phyloP scores from a whole-genome alignment of 2,113 vertebrate species.

The Engystomops pustulosus region DNA sequence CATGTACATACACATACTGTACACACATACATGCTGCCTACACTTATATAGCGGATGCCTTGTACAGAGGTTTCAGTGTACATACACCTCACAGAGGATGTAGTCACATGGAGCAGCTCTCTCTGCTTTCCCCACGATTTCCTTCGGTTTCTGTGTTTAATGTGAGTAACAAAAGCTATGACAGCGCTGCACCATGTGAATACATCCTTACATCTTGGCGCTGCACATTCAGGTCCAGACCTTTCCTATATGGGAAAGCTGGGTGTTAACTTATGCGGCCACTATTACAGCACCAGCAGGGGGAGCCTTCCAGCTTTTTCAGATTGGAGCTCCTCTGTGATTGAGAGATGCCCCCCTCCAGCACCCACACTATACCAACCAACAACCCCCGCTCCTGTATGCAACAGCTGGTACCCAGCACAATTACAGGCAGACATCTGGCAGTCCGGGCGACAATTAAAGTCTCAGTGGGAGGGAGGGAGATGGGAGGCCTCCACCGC shows the following conservation, averaged over 20 bases:
- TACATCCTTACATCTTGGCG: too few relatives aligned
- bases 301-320: neutral
- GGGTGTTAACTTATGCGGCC: neutral
- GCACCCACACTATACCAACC: neutral
- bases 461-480: conserved; percentile 51
- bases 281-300: neutral
- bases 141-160: too few relatives aligned
- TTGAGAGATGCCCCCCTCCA: neutral
- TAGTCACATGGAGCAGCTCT: too few relatives aligned
- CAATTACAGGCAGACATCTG: conserved; percentile 57
- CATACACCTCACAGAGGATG: too few relatives aligned
- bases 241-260: neutral
- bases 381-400: neutral
- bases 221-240: too few relatives aligned
- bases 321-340: neutral
- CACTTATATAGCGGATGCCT: too few relatives aligned
- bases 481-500: neutral
- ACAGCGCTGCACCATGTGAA: too few relatives aligned
- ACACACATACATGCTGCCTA: too few relatives aligned
- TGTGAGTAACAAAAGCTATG: too few relatives aligned
- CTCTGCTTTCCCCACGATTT: too few relatives aligned
- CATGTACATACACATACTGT: too few relatives aligned
- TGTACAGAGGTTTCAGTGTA: too few relatives aligned
- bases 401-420: conserved; percentile 44
- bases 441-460: conserved; percentile 49